Evolutionary conservation across 2,888 invertebrate species (phyloP), one percentile per base, ranked within the genome.

Genomic region (Muschampia staudingeri): DNA sequence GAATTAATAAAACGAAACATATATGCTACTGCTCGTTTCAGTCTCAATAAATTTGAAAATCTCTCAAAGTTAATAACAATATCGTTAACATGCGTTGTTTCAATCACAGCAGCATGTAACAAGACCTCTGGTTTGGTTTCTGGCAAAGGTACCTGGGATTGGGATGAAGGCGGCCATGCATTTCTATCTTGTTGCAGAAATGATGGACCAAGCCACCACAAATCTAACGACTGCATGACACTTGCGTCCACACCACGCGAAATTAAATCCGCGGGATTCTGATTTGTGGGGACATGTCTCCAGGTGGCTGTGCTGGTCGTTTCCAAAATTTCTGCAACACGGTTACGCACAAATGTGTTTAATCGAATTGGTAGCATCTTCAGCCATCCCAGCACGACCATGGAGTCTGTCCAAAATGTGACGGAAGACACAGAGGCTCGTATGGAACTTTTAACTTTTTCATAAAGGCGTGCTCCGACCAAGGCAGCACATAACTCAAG

Each of bases 381-480:
- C 7, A 89, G 61, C 89, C 89, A 89, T 5, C 88, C 88, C 16
- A 89, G 65, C 1, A 89, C 56, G 0, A 56, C 56, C 56, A 56
- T 56, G 56, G 56, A 56, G 19, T 88, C 89, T 1, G 87, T 86
- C 89, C 89, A 90, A 34, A 88, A 88, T 16, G 30, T 78, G 1
- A 56, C 72, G 2, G 37, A 77, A 19, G 25, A 72, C 11, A 89
- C 30, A 0, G 81, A 40, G 5, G 76, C 19, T 30, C 87, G 82
- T 11, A 89, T 80, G 4, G 88, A 82, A 5, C 34, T 65, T 0
- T 70, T 42, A 9, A 69, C 79, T 65, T 85, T 85, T 5, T 79
- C 75, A 65, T 78, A 85, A 11, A 85, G 69, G 7, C 73, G 78
- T 14, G 82, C 80, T 6, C 76, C 83, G 0, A 76, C 37, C 14